phyloP scores from a whole-genome alignment of 2,888 invertebrate species.

The Athalia rosae region DNA sequence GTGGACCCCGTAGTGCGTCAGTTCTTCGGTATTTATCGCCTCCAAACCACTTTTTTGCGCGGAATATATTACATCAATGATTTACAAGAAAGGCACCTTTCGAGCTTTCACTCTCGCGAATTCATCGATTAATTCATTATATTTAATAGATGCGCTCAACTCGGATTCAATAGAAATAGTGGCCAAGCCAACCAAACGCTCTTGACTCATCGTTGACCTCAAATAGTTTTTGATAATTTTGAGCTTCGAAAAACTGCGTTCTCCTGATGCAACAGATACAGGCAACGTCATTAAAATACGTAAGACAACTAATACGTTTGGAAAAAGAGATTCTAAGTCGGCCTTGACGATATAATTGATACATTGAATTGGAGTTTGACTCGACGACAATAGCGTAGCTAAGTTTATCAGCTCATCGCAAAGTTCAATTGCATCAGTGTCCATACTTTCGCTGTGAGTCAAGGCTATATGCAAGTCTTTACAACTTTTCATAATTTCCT shows the following conservation, averaged over 20 bases:
- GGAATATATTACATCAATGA: neutral
- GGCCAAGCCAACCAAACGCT: slow-evolving; percentile 46
- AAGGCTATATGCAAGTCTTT: slow-evolving; percentile 48
- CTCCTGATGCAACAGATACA: slow-evolving; percentile 50
- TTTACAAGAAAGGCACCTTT: neutral
- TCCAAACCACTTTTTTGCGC: neutral
- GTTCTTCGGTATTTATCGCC: slow-evolving; percentile 1
- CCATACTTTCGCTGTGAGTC: slow-evolving; percentile 49
- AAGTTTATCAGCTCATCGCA: slow-evolving; percentile 3
- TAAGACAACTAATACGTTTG: slow-evolving; percentile 46
- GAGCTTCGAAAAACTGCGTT: slow-evolving; percentile 48
- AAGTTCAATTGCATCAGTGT: slow-evolving; percentile 44
- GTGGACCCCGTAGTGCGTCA: slow-evolving; percentile 7
- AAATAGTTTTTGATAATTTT: slow-evolving; percentile 51
- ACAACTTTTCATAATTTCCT: slow-evolving; percentile 37
- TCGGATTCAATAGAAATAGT: slow-evolving; percentile 22
- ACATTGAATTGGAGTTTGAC: neutral
- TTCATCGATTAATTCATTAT: neutral
- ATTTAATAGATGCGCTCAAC: neutral
- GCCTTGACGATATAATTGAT: neutral
- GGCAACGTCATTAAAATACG: slow-evolving; percentile 49
- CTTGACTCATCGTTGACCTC: slow-evolving; percentile 49
- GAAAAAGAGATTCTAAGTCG: neutral
- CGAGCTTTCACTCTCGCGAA: neutral
- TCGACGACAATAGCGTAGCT: neutral